These are phyloP conservation scores for Lithophane leautieri DNA, from an alignment of 2,888 invertebrate species.

Conservation along the genomic window DNA sequence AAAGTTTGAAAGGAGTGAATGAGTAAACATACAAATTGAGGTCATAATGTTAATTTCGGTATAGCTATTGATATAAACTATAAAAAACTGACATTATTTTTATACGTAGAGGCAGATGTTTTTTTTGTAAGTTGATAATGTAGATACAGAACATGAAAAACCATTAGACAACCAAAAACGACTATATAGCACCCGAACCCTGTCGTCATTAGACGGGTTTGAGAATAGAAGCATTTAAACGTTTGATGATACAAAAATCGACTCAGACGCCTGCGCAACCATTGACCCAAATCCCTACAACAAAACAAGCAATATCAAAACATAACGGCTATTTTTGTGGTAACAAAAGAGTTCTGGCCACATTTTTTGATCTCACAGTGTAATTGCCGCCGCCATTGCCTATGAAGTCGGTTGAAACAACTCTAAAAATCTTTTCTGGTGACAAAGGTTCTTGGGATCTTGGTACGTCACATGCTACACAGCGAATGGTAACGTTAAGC, in stretches of 20 bases:
- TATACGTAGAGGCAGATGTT: conserved; percentile 5
- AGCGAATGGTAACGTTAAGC: conserved; percentile 88
- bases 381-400: conserved; percentile 93
- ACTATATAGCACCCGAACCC: no score
- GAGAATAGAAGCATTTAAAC: background rate
- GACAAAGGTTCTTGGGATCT: conserved; percentile 90
- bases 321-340: background rate
- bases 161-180: background rate
- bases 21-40: background rate
- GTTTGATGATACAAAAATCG: background rate
- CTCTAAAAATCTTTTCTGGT: conserved; percentile 89
- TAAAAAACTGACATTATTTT: no score
- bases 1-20: conserved; percentile 42
- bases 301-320: background rate
- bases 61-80: background rate
- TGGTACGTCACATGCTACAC: conserved; percentile 92
- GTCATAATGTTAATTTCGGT: background rate
- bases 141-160: background rate
- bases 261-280: no score
- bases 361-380: conserved; percentile 78
- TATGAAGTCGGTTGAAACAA: conserved; percentile 91
- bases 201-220: background rate
- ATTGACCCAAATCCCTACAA: background rate
- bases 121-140: conserved; percentile 26
- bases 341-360: background rate